Base-by-base conservation (phyloP, 2,888 invertebrate species). In the Aporophyla nigra region DNA sequence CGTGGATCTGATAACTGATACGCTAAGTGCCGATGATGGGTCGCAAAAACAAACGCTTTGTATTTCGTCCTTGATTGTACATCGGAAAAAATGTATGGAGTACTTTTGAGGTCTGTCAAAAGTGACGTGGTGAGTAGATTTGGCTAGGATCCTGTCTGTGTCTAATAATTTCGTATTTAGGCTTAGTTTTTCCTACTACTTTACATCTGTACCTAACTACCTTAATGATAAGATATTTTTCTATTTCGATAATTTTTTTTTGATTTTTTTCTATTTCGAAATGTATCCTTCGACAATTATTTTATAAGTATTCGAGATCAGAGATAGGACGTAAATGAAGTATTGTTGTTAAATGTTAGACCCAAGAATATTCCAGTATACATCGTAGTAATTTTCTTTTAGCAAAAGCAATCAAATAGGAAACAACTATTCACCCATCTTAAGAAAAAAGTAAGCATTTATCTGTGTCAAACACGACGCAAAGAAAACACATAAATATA, bases 1-100 rank as follows among this genome's bases (percentile, higher is more conserved):
- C 92, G 92, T 91, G 91, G 80, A 90, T 91, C 91, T 77, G 92
- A 91, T 92, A 89, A 80, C 69, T 61, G 82, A 87, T 87, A 84
- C 74, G 75, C 72, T 87, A 88, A 87, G 87, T 87, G 88, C 86
- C 83, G 86, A 88, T 87, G 85, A 88, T 88, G 80, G 82, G 80
- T 68, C 65, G 77, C 82, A 87, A 86, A 86, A 87, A 89, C 84
- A 77, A 80, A 80, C 56, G 74, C 77, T 79, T 74, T 76, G 78
- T 80, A 69, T 72, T 67, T 71, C 62, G 85, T 76, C 86, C 84
- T 86, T 85, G 85, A 82, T 54, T 80, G 69, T 74, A 74, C 63
- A 33, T 65, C 40, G 67, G 40, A 79, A 86, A 87, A 86, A 85
- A 75, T 49, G 0, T 62, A 40, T 74, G n/a, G 33, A 65, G 21